phyloP scores from a whole-genome alignment of 2,888 invertebrate species.

The Pachycephus smyrnensis region DNA sequence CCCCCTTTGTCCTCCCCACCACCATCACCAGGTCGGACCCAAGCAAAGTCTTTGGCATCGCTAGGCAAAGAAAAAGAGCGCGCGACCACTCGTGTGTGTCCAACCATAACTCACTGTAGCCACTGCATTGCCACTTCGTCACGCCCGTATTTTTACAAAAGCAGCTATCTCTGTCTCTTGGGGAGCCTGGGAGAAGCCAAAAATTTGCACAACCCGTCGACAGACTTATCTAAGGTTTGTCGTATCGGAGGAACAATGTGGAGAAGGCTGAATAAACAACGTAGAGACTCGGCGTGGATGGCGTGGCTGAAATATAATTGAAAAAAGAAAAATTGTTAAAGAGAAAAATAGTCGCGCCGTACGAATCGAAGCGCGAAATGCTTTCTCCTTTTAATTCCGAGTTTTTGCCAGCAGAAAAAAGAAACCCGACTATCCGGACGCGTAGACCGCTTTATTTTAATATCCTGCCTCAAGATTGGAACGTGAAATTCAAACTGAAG shows the following conservation, averaged over 20 bases:
- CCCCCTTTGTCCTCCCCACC: constrained; percentile 24
- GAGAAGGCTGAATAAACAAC: background rate
- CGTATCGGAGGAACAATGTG: background rate
- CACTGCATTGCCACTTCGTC: constrained; percentile 55
- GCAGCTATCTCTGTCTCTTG: constrained; percentile 24
- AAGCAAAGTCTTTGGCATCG: constrained; percentile 26
- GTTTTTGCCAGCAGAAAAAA: constrained; percentile 19
- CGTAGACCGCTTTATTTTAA: background rate
- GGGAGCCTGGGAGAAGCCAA: background rate
- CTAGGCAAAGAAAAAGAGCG: constrained; percentile 43
- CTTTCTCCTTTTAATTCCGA: constrained; percentile 35
- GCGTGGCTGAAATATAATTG: background rate
- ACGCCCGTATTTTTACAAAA: constrained; percentile 52
- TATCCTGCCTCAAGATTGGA: background rate
- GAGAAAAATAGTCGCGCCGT: constrained; percentile 19
- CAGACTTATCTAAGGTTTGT: background rate
- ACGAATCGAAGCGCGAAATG: constrained; percentile 28
- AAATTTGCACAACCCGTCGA: background rate
- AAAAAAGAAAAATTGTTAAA: constrained; percentile 1
- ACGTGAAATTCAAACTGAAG: background rate
- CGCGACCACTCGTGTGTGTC: constrained; percentile 59
- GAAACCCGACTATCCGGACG: background rate
- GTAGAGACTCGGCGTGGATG: background rate
- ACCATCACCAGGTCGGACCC: constrained; percentile 21
- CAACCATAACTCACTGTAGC: constrained; percentile 54